These are phyloP conservation scores for Philopotamus ludificatus DNA, from an alignment of 1,140 invertebrate genomes.

Conservation along the genomic window DNA sequence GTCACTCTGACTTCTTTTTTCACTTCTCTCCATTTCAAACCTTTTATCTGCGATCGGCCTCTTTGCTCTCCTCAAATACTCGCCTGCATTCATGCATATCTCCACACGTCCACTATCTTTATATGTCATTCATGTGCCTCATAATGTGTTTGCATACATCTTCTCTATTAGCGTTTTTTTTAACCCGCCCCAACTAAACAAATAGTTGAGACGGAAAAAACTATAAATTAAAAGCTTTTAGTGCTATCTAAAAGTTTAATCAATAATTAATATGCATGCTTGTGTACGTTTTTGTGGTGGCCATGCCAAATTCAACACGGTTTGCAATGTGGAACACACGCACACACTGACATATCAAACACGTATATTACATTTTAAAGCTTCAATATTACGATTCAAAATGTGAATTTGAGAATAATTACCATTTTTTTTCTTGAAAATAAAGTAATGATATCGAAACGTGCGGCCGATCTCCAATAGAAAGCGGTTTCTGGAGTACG, in stretches of 20 bases:
- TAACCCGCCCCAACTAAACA: not conserved
- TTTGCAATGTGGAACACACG: too few species aligned
- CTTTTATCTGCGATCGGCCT: not conserved
- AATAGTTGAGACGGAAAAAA: not conserved
- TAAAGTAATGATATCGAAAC: not conserved
- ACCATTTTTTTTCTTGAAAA: too few species aligned
- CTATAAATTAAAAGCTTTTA: constrained; percentile 27
- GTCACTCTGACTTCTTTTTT: not conserved
- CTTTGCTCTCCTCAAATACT: constrained; percentile 1
- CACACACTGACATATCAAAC: too few species aligned
- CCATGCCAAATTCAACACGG: not conserved
- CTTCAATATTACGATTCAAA: too few species aligned
- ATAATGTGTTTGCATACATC: constrained; percentile 8
- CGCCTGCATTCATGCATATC: not conserved
- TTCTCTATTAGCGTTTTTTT: not conserved
- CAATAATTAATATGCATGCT: constrained; percentile 19
- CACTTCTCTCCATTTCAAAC: not conserved
- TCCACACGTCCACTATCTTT: not conserved
- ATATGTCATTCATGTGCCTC: not conserved
- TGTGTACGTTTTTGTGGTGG: constrained; percentile 3
- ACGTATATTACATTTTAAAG: too few species aligned
- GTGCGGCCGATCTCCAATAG: not conserved
- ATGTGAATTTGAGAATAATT: too few species aligned
- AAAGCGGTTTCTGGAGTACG: constrained; percentile 3
- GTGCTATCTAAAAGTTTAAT: constrained; percentile 18